Conservation (phyloP, 2,888 invertebrate species). For the Ceriagrion tenellum region DNA sequence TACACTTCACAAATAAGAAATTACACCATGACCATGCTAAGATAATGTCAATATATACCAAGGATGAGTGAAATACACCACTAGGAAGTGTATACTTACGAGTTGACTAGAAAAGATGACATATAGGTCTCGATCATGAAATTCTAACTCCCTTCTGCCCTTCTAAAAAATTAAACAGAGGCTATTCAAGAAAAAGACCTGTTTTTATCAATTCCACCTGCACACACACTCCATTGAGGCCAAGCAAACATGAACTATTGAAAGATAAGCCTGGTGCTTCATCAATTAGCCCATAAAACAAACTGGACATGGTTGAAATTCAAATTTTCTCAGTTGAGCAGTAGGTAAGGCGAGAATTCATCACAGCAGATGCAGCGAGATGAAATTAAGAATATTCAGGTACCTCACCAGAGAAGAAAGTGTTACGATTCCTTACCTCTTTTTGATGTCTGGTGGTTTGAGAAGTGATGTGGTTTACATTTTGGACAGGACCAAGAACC, state of each 20-base stretch:
- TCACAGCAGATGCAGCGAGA: too few species aligned
- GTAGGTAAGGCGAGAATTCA: too few species aligned
- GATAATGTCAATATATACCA: not conserved
- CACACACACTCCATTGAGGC: not conserved
- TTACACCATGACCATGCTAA: too few species aligned
- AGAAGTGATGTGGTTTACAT: slow-evolving; percentile 77
- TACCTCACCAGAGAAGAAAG: not conserved
- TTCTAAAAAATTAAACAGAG: not conserved
- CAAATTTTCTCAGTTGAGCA: too few species aligned
- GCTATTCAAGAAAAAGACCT: too few species aligned
- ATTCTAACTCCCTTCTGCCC: not conserved
- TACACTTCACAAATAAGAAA: too few species aligned
- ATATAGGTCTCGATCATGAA: not conserved
- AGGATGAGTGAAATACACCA: not conserved
- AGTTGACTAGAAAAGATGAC: not conserved
- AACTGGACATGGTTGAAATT: too few species aligned
- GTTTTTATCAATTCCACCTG: not conserved
- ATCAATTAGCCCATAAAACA: too few species aligned
- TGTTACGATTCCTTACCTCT: not conserved
- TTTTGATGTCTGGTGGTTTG: slow-evolving; percentile 26
- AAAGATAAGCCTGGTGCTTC: not conserved
- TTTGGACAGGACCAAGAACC: slow-evolving; percentile 83
- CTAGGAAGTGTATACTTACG: not conserved
- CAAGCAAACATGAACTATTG: not conserved
- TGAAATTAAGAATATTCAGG: not conserved